Evolutionary conservation across 2,113 vertebrate genomes (phyloP).

Genomic region (Gallinago jamesoni): DNA sequence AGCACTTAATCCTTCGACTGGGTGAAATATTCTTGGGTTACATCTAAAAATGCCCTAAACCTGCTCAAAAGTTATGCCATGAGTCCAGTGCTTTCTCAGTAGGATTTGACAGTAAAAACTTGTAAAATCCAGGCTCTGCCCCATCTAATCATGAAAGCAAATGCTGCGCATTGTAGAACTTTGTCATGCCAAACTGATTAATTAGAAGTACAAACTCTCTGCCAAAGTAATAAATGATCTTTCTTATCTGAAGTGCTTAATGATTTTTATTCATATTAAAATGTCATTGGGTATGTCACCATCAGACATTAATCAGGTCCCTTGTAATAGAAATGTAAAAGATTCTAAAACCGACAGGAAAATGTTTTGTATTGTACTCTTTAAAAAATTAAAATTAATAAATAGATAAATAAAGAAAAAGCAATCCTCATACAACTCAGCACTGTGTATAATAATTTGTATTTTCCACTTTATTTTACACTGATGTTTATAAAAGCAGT

Average conservation of each 20-base stretch:
- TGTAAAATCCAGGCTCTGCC: not conserved
- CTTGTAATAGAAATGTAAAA: not conserved
- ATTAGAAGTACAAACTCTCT: not conserved
- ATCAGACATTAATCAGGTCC: not conserved
- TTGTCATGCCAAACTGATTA: not conserved
- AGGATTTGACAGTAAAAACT: not conserved
- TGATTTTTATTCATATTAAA: not conserved
- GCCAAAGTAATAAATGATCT: not conserved
- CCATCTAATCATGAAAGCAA: not conserved
- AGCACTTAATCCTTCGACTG: not conserved
- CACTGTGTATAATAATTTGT: not conserved
- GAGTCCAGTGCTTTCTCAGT: not conserved
- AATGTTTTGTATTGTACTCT: not conserved
- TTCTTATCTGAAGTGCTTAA: not conserved
- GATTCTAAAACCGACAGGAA: not conserved
- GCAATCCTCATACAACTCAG: not conserved
- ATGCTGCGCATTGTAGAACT: not conserved
- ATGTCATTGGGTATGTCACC: not conserved
- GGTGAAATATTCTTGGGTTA: slow-evolving; percentile 6
- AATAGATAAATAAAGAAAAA: not conserved
- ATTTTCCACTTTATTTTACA: not conserved
- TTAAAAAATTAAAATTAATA: not conserved
- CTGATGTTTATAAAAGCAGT: not conserved
- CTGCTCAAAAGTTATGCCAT: not conserved
- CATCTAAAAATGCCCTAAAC: slow-evolving; percentile 17